Base-by-base conservation (phyloP, 1,140 invertebrate genomes). In the Drosophila sproati region DNA sequence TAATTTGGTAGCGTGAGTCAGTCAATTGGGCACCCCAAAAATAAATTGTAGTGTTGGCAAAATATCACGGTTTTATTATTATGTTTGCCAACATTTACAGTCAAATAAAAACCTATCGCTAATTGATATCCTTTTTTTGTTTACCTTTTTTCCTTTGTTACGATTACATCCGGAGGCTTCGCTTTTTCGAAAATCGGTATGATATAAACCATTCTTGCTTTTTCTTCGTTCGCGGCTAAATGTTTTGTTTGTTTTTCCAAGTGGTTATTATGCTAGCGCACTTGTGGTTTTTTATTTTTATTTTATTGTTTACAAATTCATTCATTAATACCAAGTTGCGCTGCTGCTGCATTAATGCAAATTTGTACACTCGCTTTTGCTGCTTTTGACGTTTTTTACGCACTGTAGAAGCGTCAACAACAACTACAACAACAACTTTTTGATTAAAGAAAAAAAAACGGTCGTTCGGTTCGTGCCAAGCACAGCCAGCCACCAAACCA, bases 141-240 rank as follows among this genome's bases (percentile, higher is more conserved):
- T 92, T 91, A 92, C 91, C 91, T 92, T 67, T 91, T 91, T 45
- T 82, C 82, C 48, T 77, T 80, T 20, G 73, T 81, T 37, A 86
- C 73, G 51, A 82, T 85, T 77, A 82, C 91, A 77, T 92, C 91
- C 56, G 91, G 91, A 41, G 91, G 91, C 3, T 92, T 90, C 29
- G 77, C 79, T n/a, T 75, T 79, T 31, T 82, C 82, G 70, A 92
- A 91, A 10, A 91, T 78, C 29, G 89, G 73, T 73, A 92, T 92
- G 32, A 82, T 91, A 68, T 92, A 92, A 29, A 92, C 91, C 91
- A 92, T 92, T 61, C 55, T 67, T 29, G 47, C 35, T 64, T 76
- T 39, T 60, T 47, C 34, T 57, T 67, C 45, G 71, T 78, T 70
- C 70, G 64, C 75, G 72, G 76, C 67, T 78, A 78, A 78, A 76